Evolutionary conservation across 2,888 invertebrate species (phyloP).

Genomic region (Clostera curtula): DNA sequence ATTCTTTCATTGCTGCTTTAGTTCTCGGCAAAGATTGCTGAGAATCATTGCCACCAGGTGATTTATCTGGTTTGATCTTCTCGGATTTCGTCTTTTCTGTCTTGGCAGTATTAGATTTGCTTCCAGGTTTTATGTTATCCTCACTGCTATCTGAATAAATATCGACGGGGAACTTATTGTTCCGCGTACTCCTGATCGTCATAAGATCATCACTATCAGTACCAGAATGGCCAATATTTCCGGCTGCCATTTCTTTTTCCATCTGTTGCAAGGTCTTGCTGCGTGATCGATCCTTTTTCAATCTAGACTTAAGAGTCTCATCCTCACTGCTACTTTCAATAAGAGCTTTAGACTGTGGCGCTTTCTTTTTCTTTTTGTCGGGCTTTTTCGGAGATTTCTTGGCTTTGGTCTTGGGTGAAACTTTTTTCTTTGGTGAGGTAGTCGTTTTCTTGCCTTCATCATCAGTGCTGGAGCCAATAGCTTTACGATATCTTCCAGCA

Average conservation of each 20-base stretch:
- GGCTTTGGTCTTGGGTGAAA: slow-evolving; percentile 57
- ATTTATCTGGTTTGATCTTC: slow-evolving; percentile 75
- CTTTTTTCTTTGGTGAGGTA: slow-evolving; percentile 62
- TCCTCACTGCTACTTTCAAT: slow-evolving; percentile 79
- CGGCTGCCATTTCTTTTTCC: slow-evolving; percentile 82
- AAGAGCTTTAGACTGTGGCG: slow-evolving; percentile 61
- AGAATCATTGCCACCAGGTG: slow-evolving; percentile 79
- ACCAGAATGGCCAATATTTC: slow-evolving; percentile 70
- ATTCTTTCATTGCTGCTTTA: slow-evolving; percentile 90
- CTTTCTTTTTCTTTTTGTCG: slow-evolving; percentile 69
- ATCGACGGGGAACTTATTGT: slow-evolving; percentile 77
- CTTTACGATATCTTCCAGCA: slow-evolving; percentile 42
- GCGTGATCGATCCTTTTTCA: slow-evolving; percentile 51
- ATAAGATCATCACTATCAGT: slow-evolving; percentile 88
- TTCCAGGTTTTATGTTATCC: slow-evolving; percentile 29
- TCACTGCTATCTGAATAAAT: slow-evolving; percentile 92
- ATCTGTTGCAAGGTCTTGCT: slow-evolving; percentile 81
- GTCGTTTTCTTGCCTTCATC: slow-evolving; percentile 68
- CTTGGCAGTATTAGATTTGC: slow-evolving; percentile 52
- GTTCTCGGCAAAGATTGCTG: slow-evolving; percentile 82
- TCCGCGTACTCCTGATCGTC: slow-evolving; percentile 75
- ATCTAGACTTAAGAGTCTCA: slow-evolving; percentile 56
- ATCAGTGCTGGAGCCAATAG: slow-evolving; percentile 74
- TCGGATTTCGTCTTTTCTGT: slow-evolving; percentile 68
- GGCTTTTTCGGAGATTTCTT: slow-evolving; percentile 58